Conservation (phyloP, 2,797 vertebrate species). For the Scarus forsteni region DNA sequence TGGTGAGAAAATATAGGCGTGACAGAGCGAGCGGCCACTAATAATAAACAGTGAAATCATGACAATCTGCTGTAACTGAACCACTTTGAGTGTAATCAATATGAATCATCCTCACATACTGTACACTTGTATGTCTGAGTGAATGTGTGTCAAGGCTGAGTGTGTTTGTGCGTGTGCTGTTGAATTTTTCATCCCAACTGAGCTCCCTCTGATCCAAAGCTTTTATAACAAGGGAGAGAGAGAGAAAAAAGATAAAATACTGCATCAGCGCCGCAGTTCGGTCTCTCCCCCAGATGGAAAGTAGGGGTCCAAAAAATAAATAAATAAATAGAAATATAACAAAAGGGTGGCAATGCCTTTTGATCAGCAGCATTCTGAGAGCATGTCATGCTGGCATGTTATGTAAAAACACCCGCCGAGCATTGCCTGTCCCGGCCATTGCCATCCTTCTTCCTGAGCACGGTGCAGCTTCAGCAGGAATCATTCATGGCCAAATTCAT, state of each 20-base stretch:
- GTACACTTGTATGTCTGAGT: conserved; percentile 14
- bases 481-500: conserved; percentile 82
- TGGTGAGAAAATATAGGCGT: conserved; percentile 52
- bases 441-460: conserved; percentile 45
- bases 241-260: conserved; percentile 71
- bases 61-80: conserved; percentile 42
- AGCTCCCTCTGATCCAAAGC: conserved; percentile 56
- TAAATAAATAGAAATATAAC: background rate
- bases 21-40: conserved; percentile 50
- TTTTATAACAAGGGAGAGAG: conserved; percentile 47
- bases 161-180: conserved; percentile 21
- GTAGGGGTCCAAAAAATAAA: conserved; percentile 38
- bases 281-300: conserved; percentile 70
- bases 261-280: conserved; percentile 83
- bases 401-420: conserved; percentile 63
- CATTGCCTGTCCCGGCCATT: conserved; percentile 50
- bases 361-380: conserved; percentile 61
- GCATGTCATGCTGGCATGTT: conserved; percentile 63
- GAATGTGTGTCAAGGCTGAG: conserved; percentile 19
- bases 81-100: conserved; percentile 47
- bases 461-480: conserved; percentile 65
- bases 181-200: conserved; percentile 54
- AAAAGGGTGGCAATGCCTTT: conserved; percentile 51
- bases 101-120: conserved; percentile 60
- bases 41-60: conserved; percentile 70